A percentile compares a stretch with the other conserved stretches of the same genome.
These are phyloP conservation scores for Muscicapa striata DNA, from an alignment of 2,797 vertebrate genomes.

Conservation along the genomic window DNA sequence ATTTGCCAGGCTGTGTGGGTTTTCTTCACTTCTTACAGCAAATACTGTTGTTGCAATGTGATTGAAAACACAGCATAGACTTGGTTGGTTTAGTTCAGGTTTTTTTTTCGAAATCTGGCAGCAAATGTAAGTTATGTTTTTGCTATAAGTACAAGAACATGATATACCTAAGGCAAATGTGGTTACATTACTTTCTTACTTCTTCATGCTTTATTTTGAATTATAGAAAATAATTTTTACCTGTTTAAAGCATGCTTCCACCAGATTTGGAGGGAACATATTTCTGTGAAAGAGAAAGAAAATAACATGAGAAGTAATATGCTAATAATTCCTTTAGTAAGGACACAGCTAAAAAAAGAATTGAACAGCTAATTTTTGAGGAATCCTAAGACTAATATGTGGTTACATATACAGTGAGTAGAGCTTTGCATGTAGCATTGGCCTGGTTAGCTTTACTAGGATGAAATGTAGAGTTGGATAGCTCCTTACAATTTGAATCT, in stretches of 20 bases:
- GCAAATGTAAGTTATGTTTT: background rate
- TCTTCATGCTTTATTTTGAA: background rate
- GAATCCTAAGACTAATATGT: background rate
- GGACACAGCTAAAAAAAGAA: background rate
- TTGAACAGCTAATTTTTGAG: background rate
- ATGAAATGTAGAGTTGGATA: background rate
- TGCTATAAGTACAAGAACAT: background rate
- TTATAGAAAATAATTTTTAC: conserved; percentile 71
- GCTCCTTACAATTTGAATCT: background rate
- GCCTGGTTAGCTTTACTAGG: background rate
- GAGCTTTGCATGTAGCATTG: background rate
- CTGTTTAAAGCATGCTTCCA: conserved; percentile 98
- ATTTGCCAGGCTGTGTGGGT: background rate
- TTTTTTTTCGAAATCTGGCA: background rate
- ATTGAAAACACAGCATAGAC: background rate
- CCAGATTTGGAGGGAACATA: conserved; percentile 98
- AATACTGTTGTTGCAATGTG: background rate
- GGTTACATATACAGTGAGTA: background rate
- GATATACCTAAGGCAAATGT: background rate
- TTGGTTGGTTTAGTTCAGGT: background rate
- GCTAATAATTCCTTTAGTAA: background rate
- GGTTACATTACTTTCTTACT: background rate
- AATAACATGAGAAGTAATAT: conserved; percentile 28
- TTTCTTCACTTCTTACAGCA: background rate
- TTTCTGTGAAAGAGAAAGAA: conserved; percentile 85